These are phyloP conservation scores for Rotaria magnacalcarata DNA, from an alignment of 2,888 invertebrate genomes.

Conservation along the genomic window DNA sequence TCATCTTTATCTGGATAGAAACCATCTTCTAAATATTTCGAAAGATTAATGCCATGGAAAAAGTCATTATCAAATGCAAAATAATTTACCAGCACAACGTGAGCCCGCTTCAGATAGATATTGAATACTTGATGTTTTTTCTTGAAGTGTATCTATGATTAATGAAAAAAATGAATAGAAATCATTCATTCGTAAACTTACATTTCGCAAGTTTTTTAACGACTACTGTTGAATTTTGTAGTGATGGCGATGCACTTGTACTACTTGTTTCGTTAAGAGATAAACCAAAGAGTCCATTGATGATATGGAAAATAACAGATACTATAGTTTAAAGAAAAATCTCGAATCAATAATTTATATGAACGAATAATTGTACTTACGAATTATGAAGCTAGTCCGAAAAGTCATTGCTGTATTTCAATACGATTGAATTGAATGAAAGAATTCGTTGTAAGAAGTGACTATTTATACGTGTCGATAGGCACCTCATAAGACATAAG, in stretches of 20 bases:
- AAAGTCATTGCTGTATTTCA: background rate
- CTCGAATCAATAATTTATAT: too few species aligned
- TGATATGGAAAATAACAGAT: background rate
- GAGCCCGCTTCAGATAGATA: background rate
- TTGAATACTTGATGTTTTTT: background rate
- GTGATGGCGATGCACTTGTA: too few species aligned
- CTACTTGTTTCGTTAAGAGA: background rate
- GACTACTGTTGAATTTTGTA: background rate
- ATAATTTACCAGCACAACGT: background rate
- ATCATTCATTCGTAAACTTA: background rate
- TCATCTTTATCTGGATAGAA: slow-evolving; percentile 45
- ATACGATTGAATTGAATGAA: background rate
- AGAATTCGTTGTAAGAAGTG: background rate
- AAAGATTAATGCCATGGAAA: too few species aligned
- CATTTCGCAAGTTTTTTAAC: background rate
- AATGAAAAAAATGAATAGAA: background rate
- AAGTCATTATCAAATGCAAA: background rate
- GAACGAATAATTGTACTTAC: background rate
- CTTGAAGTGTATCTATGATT: background rate
- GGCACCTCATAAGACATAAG: background rate
- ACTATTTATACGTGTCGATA: background rate
- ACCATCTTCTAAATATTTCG: slow-evolving; percentile 40
- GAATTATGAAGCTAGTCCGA: background rate
- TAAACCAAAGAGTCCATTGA: background rate
- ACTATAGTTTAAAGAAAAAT: background rate